Evolutionary conservation across 2,888 invertebrate species (phyloP), one percentile per base, ranked within the genome.

Genomic region (Furcula furcula): DNA sequence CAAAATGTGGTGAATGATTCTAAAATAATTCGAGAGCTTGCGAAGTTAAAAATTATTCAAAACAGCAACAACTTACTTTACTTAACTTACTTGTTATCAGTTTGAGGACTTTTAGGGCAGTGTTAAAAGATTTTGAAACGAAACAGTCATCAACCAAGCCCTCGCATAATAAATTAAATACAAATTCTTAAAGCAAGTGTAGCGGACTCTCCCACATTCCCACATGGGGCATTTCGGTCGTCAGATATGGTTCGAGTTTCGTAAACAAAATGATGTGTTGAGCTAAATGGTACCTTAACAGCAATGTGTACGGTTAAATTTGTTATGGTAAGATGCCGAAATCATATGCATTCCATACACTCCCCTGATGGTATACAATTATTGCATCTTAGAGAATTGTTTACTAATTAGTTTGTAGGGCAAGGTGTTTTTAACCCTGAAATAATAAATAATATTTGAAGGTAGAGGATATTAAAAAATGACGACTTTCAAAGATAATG

Each of bases 211-310:
- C 65, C 63, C 59, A 69, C 75, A 72, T 71, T 64, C 78, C 76
- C n/a, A 64, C 76, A 75, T 63, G 71, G 67, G 71, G 69, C 72
- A 70, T 67, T 70, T 57, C 60, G 60, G 73, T 73, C 74, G 58
- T 73, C 72, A 72, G 61, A 69, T 71, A 73, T 69, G 69, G 66
- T 66, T 54, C 46, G 52, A 40, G 46, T 33, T 59, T 66, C 64
- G 70, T 76, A 79, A 79, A 80, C 78, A 79, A 77, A 49, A 36
- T 50, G n/a, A 29, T 15, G 14, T 4, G 37, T 20, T 44, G 50
- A 29, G 29, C 36, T 16, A 69, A 44, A 56, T 38, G 29, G 37
- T 38, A 60, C 60, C 58, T 55, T 65, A 65, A 28, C 12, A 1
- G 19, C 9, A 9, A 7, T 14, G 1, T 3, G 37, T 50, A 68